phyloP scores from a whole-genome alignment of 1,140 invertebrate species.

The Alviniconcha marisindica region DNA sequence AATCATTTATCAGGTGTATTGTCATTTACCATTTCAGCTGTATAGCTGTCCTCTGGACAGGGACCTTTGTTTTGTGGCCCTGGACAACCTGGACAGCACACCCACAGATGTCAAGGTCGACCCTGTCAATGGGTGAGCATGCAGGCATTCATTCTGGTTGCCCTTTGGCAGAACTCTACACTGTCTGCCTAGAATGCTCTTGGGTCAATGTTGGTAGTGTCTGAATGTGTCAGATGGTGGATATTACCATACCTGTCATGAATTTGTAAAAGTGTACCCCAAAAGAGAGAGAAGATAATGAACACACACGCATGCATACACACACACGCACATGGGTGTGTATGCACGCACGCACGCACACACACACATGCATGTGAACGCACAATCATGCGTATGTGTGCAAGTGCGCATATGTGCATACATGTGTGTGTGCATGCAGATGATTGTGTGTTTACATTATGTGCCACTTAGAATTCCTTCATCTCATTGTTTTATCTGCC shows the following conservation, averaged over 20 bases:
- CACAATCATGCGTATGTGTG: not conserved
- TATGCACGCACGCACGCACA: not conserved
- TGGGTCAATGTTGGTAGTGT: too few relatives aligned
- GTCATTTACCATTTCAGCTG: conserved; percentile 77
- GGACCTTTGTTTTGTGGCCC: conserved; percentile 81
- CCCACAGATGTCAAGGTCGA: conserved; percentile 91
- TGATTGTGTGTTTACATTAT: not conserved
- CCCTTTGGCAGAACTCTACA: too few relatives aligned
- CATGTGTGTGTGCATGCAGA: not conserved
- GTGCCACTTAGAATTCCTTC: too few relatives aligned
- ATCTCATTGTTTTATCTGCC: not conserved
- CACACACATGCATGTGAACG: not conserved
- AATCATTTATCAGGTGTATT: too few relatives aligned
- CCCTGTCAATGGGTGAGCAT: conserved; percentile 89
- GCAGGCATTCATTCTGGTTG: too few relatives aligned
- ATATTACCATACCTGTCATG: too few relatives aligned
- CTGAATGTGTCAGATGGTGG: too few relatives aligned
- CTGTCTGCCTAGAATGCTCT: too few relatives aligned
- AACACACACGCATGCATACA: too few relatives aligned
- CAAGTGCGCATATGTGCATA: not conserved
- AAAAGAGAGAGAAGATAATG: too few relatives aligned
- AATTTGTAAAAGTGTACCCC: too few relatives aligned
- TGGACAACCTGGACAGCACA: conserved; percentile 81
- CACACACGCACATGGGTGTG: conserved; percentile 16
- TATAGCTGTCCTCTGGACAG: conserved; percentile 85